Evolutionary conservation across 2,888 invertebrate species (phyloP).

Genomic region (Perithous albicinctus): DNA sequence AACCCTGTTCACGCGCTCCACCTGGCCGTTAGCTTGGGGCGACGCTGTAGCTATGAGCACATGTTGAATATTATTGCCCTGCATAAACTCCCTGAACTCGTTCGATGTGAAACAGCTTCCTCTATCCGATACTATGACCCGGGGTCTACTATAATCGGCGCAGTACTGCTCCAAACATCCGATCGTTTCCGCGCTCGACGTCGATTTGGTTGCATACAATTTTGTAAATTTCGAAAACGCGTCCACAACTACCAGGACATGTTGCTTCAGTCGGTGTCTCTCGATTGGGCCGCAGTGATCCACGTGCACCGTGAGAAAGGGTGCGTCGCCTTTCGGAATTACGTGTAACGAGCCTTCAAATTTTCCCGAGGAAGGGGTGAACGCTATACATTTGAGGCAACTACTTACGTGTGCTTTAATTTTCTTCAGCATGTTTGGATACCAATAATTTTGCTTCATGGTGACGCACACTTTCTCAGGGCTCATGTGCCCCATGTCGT

Average conservation of each 20-base stretch:
- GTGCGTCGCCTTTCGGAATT: conserved; percentile 64
- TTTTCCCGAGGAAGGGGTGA: conserved; percentile 57
- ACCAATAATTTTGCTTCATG: conserved; percentile 60
- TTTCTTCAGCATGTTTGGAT: conserved; percentile 53
- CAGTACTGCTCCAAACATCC: conserved; percentile 40
- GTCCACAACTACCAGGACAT: conserved; percentile 63
- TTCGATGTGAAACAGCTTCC: conserved; percentile 57
- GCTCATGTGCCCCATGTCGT: conserved; percentile 69
- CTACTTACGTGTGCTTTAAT: conserved; percentile 46
- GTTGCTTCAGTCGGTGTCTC: conserved; percentile 23
- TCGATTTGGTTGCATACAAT: conserved; percentile 51
- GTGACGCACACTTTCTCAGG: conserved; percentile 60
- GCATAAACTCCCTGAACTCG: conserved; percentile 61
- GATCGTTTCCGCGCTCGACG: conserved; percentile 45
- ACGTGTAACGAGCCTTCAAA: conserved; percentile 63
- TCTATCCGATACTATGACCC: conserved; percentile 47
- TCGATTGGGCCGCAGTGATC: conserved; percentile 63
- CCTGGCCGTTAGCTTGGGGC: conserved; percentile 76
- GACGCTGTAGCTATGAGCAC: conserved; percentile 37
- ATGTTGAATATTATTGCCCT: conserved; percentile 22
- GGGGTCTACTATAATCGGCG: conserved; percentile 51
- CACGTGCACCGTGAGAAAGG: conserved; percentile 64
- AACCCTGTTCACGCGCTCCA: conserved; percentile 69
- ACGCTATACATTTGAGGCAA: conserved; percentile 68
- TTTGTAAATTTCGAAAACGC: conserved; percentile 59